Evolutionary conservation across 2,797 vertebrate genomes (phyloP).

Genomic region (Prionace glauca): DNA sequence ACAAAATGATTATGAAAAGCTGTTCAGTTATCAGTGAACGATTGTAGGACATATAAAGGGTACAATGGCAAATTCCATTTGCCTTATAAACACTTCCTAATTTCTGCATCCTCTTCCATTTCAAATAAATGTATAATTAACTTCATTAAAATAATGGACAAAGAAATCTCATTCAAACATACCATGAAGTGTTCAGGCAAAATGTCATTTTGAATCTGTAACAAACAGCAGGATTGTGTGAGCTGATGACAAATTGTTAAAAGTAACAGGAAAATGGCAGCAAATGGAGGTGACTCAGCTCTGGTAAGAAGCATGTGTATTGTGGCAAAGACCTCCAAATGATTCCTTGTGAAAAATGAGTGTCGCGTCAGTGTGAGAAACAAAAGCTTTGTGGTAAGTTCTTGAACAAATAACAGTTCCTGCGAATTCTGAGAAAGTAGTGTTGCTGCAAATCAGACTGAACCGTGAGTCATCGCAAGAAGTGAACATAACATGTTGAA

Average conservation of each 20-base stretch:
- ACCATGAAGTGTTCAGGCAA: neutral
- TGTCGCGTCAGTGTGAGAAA: neutral
- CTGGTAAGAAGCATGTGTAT: neutral
- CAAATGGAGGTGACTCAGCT: slow-evolving; percentile 21
- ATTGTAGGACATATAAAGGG: neutral
- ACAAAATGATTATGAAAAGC: neutral
- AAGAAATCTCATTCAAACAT: neutral
- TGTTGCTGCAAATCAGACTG: slow-evolving; percentile 21
- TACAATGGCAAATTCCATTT: neutral
- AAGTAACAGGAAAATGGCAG: slow-evolving; percentile 25
- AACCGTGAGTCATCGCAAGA: slow-evolving; percentile 32
- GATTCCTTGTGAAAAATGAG: neutral
- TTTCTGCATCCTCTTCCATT: neutral
- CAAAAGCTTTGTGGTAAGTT: slow-evolving; percentile 14
- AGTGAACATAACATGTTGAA: neutral
- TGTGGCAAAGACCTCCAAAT: slow-evolving; percentile 8
- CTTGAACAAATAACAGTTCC: neutral
- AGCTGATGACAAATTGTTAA: slow-evolving; percentile 2
- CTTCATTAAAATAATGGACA: neutral
- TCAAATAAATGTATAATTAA: neutral
- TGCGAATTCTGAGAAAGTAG: slow-evolving; percentile 13
- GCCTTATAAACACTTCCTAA: neutral
- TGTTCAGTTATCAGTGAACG: neutral
- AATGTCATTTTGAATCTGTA: neutral
- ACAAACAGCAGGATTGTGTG: neutral